Evolutionary conservation across 1,140 invertebrate species (phyloP), one percentile per base, ranked within the genome.

Genomic region (Linepithema humile): DNA sequence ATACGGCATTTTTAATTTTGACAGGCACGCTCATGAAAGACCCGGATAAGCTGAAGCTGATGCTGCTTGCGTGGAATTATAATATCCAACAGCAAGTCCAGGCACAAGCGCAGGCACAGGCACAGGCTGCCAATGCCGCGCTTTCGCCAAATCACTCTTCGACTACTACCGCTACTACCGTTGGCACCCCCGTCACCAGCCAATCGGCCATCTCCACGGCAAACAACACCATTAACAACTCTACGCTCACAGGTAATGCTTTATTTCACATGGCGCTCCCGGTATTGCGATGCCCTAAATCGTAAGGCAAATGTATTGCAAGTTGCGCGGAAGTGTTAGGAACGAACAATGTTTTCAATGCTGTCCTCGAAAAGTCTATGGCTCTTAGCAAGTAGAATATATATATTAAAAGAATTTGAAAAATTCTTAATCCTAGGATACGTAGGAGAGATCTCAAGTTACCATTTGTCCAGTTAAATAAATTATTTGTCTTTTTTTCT

Each of bases 51-150:
- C 95, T 97, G 95, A 97, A 97, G 95, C 95, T 97, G 95, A 97
- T 97, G 96, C 95, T 97, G 94, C 96, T 97, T 90, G 97, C 97
- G 91, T 97, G 97, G 97, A 97, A 97, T 96, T 97, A 97, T 95
- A 94, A 94, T 91, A 88, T 94, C 85, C 96, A 97, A 94, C 95
- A 95, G 95, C 91, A 92, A 83, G 90, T 88, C 84, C 92, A 93
- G 89, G 91, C 91, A 48, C 92, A 93, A 85, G 88, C 74, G 38
- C 88, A 89, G 70, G 93, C 92, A 83, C 93, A 94, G 92, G 92
- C 90, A n/a, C 93, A 94, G 89, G 93, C 92, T 84, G 93, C 92
- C 40, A 93, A 88, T 77, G 92, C 92, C 85, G 93, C 92, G 70
- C 92, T 94, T 82, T 93, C 93, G 92, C 93, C 93, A 86, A 94